Evolutionary conservation across 2,888 invertebrate genomes (phyloP), one percentile per base, ranked within the genome.

Genomic region (Limnephilus auricula): DNA sequence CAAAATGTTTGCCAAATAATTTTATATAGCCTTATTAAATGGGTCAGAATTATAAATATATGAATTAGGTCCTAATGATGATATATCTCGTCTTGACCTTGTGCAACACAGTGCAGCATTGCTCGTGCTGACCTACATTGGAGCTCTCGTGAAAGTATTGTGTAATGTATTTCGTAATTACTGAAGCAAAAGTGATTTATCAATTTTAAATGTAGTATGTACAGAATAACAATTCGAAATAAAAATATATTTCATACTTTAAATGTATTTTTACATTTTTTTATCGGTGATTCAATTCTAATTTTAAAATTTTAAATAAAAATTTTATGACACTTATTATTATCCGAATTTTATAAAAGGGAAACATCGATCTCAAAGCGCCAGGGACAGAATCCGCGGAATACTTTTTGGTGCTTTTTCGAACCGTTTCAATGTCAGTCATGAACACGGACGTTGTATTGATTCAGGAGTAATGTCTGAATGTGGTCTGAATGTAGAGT

Each of bases 401-500:
- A 82, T 18, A 82, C 30, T 85, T 85, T 85, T 85, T 85, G 25
- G 34, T 85, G 31, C 95, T 95, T 95, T 95, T 94, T 95, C 95
- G 50, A 65, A 34, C 85, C 32, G 31, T 95, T 96, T 96, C 96
- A 96, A 96, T 96, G 96, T 96, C 96, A 96, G 96, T 96, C 96
- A 96, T 96, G 96, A 96, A 96, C 95, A 95, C 95, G 95, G 97
- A 96, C 96, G 96, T 95, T 96, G 95, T 95, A 96, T 97, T 97
- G 97, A 97, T 96, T 96, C 95, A 95, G 96, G 95, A 97, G 97
- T 97, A 96, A 96, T 96, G 97, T 97, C 97, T 96, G 96, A 97
- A 97, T 97, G 97, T 97, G 97, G 97, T 97, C 97, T 96, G 96
- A 97, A 97, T 97, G 97, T 97, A 97, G 97, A 97, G 97, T 97